These are phyloP conservation scores for Halictus rubicundus DNA, from an alignment of 1,140 invertebrate genomes.

Conservation along the genomic window DNA sequence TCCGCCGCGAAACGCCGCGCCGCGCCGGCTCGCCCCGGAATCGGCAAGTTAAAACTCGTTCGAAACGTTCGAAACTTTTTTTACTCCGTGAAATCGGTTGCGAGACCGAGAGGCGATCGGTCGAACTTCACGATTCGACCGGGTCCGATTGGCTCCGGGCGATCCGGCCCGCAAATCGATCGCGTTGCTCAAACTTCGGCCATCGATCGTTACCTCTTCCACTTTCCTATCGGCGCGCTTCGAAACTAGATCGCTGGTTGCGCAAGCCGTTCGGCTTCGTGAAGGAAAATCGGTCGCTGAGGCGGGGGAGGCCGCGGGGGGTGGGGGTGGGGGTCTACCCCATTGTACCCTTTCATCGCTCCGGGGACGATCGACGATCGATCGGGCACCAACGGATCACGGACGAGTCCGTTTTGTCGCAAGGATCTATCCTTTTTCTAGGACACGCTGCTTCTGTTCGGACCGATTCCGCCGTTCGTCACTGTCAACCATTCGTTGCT, in stretches of 20 bases:
- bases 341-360: slow-evolving; percentile 23
- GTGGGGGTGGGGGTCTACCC: too few relatives aligned
- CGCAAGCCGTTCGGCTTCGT: slow-evolving; percentile 5
- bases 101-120: not conserved
- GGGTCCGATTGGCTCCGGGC: not conserved
- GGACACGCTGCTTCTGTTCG: too few relatives aligned
- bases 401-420: not conserved
- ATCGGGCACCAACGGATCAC: not conserved
- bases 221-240: slow-evolving; percentile 19
- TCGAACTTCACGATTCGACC: slow-evolving; percentile 32
- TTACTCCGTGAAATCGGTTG: slow-evolving; percentile 9
- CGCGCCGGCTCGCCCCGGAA: not conserved
- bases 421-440: too few relatives aligned
- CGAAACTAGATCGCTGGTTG: slow-evolving; percentile 34
- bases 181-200: slow-evolving; percentile 32
- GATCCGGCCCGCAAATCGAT: not conserved
- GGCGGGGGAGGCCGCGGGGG: not conserved
- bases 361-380: slow-evolving; percentile 1
- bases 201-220: slow-evolving; percentile 11
- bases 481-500: too few relatives aligned
- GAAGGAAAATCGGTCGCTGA: not conserved
- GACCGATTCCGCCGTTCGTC: too few relatives aligned
- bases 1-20: not conserved
- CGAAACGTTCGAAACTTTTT: not conserved
- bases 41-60: not conserved